Base-by-base conservation (phyloP, 2,797 vertebrate species). In the Leptatherina wallacei region DNA sequence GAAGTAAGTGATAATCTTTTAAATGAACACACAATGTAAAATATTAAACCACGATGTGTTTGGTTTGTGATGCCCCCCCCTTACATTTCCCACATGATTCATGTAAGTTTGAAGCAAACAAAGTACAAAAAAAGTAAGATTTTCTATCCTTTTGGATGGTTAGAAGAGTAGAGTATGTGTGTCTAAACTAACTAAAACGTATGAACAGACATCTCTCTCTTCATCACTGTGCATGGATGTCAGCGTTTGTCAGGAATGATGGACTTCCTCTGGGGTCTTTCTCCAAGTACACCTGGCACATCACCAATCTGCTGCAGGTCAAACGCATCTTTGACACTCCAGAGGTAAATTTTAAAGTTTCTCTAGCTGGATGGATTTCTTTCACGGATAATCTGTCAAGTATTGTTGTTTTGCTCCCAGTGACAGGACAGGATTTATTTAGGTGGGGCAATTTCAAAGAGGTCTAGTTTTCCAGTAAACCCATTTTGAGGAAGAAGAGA, bases 201-300 rank as follows among this genome's bases (percentile, higher is more conserved):
- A 42, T 42, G 14, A 42, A 42, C 33, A 16, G 3, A 10, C 35
- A 14, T 42, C 1, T 57, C 0, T 55, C 2, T 65, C 3, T 68
- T 0, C 38, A 4, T 63, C 2, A 77, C 7, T 74, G 13, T 36
- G 0, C 59, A 16, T 83, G 63, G 20, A 18, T 35, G 32, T 70
- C 91, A 97, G 96, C 94, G 8, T 95, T 96, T 80, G 93, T 96
- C 68, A 94, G 94, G 60, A 96, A 93, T 24, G 95, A 96, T 6
- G 94, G 95, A 13, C 93, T 96, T 65, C 95, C 96, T 8, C 86
- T 95, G 76, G 96, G 96, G 69, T 96, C 95, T 9, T 95, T 96
- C 91, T 96, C 96, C 83, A 97, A 97, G 85, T 97, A 96, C 85
- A 97, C 95, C 1, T 98, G 97, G 97, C 96, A 97, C 91, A 96